phyloP scores from a whole-genome alignment of 1,140 invertebrate genomes.

The Drosophila azteca region DNA sequence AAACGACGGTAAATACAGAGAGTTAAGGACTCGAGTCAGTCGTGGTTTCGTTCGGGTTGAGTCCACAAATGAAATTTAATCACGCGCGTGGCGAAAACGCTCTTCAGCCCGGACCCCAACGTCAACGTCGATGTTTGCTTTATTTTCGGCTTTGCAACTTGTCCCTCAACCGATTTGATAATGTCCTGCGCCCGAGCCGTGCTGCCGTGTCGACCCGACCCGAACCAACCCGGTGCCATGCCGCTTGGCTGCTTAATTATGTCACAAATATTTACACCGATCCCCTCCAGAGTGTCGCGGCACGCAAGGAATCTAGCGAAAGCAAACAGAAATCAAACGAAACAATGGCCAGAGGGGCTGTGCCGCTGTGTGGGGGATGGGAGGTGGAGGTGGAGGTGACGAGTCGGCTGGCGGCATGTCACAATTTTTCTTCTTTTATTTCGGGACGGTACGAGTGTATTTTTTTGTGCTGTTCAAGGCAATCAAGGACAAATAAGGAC shows the following conservation, averaged over 20 bases:
- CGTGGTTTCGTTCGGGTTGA: conserved; percentile 46
- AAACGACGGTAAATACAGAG: conserved; percentile 61
- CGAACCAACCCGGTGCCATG: conserved; percentile 46
- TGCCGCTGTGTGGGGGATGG: too few species aligned
- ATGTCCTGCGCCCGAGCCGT: conserved; percentile 21
- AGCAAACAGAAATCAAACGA: conserved; percentile 73
- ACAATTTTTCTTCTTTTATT: conserved; percentile 6
- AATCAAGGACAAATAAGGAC: conserved; percentile 75
- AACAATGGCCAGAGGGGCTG: conserved; percentile 22
- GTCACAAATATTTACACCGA: conserved; percentile 80
- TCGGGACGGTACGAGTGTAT: conserved; percentile 4
- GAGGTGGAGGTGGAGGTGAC: neutral
- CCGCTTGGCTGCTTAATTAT: conserved; percentile 69
- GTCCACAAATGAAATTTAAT: conserved; percentile 81
- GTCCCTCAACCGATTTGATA: conserved; percentile 66
- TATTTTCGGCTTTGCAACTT: conserved; percentile 71
- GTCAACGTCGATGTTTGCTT: conserved; percentile 60
- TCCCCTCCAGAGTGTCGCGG: conserved; percentile 57
- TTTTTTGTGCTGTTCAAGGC: conserved; percentile 26
- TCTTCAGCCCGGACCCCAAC: conserved; percentile 42
- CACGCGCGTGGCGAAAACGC: conserved; percentile 61
- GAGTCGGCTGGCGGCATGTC: neutral
- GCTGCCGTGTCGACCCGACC: neutral
- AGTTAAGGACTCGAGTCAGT: conserved; percentile 43
- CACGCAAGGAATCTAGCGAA: conserved; percentile 71